Evolutionary conservation across 1,140 invertebrate genomes (phyloP), one percentile per base, ranked within the genome.

Genomic region (Heliothis virescens): DNA sequence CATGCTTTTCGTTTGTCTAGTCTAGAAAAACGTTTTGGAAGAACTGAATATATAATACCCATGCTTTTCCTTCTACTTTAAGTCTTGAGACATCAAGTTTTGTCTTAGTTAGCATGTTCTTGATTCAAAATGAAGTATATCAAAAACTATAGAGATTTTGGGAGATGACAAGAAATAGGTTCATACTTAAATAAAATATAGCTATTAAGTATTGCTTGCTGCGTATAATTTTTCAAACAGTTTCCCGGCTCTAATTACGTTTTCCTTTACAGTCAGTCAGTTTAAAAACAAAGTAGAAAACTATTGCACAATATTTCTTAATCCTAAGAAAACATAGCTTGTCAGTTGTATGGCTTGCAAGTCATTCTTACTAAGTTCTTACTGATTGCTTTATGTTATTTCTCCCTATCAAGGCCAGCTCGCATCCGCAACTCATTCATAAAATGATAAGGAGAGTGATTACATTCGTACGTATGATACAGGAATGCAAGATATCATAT

Each of bases 281-380:
- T 41, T 41, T 41, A 41, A 41, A 41, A 41, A 41, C 34, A 41
- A 41, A 41, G 9, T 65, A 26, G 21, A 26, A 26, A 26, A 26
- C 21, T 1, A 65, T 65, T 65, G 62, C 62, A 65, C 62, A 65
- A 65, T 48, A 65, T 65, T 65, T 65, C n/a, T 18, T 48, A 41
- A 65, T 9, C 10, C 41, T 9, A 16, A 21, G 62, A 65, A 48
- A 65, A 65, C 41, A 65, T 15, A 63, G 3, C n/a, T 16, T 16
- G 60, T 41, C 60, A 63, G n/a, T n/a, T n/a, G 4, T 15, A 18
- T 15, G 55, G n/a, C n/a, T 10, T 48, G 62, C 62, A 18, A 65
- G 62, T 65, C 62, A 65, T 65, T 65, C n/a, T 65, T 48, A 65
- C 10, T 47, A 11, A 65, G 10, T n/a, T n/a, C n/a, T n/a, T n/a